Evolutionary conservation across 2,888 invertebrate genomes (phyloP).

Genomic region (Nephrotoma flavescens): DNA sequence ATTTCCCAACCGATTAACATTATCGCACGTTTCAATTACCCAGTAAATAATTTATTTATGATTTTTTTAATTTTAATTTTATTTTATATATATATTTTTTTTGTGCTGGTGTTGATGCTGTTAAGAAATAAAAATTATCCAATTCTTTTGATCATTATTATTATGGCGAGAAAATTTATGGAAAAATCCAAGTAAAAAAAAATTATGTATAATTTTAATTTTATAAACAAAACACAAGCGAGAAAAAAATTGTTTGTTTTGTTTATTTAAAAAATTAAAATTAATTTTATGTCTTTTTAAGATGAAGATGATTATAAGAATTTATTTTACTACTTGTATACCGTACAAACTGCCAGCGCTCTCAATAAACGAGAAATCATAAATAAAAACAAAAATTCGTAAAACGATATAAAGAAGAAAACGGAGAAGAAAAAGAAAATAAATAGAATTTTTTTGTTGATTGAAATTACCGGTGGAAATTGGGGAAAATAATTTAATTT

Average conservation of each 20-base stretch:
- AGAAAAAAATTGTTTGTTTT: neutral
- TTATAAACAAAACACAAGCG: neutral
- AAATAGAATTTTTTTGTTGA: neutral
- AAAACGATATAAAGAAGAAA: neutral
- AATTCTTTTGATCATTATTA: neutral
- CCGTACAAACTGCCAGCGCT: neutral
- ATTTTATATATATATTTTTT: neutral
- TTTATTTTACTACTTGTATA: neutral
- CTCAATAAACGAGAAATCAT: neutral
- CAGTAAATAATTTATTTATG: neutral
- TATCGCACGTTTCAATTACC: neutral
- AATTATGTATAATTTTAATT: neutral
- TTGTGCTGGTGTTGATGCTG: neutral
- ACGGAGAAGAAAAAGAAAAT: neutral
- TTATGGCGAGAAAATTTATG: neutral
- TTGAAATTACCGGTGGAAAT: neutral
- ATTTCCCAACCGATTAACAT: neutral
- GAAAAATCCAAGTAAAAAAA: neutral
- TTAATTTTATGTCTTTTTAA: neutral
- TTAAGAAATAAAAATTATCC: neutral
- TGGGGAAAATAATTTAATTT: neutral
- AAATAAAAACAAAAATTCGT: neutral
- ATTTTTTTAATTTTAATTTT: neutral
- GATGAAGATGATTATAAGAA: neutral
- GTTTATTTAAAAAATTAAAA: neutral